Evolutionary conservation across 2,888 invertebrate genomes (phyloP).

Genomic region (Hydraecia micacea): DNA sequence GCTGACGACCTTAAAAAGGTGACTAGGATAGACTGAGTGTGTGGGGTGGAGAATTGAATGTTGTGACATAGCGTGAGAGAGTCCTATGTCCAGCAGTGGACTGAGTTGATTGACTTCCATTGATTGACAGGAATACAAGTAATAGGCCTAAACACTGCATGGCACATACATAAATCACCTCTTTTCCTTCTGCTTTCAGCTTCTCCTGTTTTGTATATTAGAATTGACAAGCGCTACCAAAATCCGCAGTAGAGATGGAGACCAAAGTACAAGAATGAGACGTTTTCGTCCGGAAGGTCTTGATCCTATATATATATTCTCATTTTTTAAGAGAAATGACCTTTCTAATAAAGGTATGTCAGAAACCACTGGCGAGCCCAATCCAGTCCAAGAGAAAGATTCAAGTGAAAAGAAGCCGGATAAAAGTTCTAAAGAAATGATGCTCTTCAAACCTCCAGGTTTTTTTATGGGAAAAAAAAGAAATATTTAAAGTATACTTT

Average conservation of each 20-base stretch:
- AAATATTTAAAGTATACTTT: background rate
- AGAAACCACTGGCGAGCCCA: fast-evolving
- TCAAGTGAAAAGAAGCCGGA: background rate
- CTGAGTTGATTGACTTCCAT: too few species aligned
- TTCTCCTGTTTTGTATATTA: constrained; percentile 9
- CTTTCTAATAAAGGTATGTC: background rate
- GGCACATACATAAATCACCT: too few species aligned
- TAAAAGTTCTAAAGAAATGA: background rate
- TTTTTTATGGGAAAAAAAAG: background rate
- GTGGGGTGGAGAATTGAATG: too few species aligned
- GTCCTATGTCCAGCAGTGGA: too few species aligned
- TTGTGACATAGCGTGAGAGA: too few species aligned
- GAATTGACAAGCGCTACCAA: background rate
- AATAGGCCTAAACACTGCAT: background rate
- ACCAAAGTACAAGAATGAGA: background rate
- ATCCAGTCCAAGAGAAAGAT: too few species aligned
- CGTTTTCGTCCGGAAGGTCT: background rate
- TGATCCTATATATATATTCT: too few species aligned
- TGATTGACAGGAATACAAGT: too few species aligned
- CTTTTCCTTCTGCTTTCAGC: background rate
- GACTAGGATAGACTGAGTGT: background rate
- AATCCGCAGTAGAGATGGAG: background rate
- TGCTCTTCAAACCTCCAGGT: background rate
- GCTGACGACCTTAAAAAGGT: background rate
- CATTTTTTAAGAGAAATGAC: background rate